Evolutionary conservation across 2,113 vertebrate genomes (phyloP), one percentile per base, ranked within the genome.

Genomic region (Uria aalge): DNA sequence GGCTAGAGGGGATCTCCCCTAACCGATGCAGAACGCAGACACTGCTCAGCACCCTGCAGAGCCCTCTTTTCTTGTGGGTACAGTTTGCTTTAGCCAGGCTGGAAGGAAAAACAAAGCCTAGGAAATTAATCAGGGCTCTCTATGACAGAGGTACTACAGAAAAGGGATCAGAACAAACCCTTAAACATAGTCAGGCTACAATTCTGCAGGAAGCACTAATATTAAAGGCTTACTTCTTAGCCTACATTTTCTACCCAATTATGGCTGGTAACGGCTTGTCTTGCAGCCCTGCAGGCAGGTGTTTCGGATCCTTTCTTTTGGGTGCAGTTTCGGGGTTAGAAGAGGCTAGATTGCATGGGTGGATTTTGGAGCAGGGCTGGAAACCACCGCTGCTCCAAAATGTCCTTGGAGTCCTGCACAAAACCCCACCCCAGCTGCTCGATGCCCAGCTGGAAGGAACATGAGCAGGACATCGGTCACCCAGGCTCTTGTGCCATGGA

Each of bases 391-490:
- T 43, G 8, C 19, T 38, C 30, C 41, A 26, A 19, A 26, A 19
- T 24, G 6, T 3, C 45, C 32, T 18, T 12, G 67, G 47, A 43
- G 12, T 9, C 26, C 50, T 48, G 23, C 74, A 17, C 41, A n/a
- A 27, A 12, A 8, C 4, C 36, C 10, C 21, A 63, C 1, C 34
- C 38, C 53, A 40, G 32, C 23, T 34, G 36, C 14, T 8, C 5
- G 3, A 21, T 12, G 29, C 21, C 30, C 40, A n/a, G 64, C 50
- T 43, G 9, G 9, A 73, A 43, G 83, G 52, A 8, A 8, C 8
- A 38, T 2, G 14, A 64, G 71, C 30, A n/a, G 73, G 15, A 27
- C 0, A 0, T 22, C 7, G 41, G 11, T 20, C 68, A 24, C 43
- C 15, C 2, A 1, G 11, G 16, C 29, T 64, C 68, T 21, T 8